Base-by-base conservation (phyloP, 2,113 vertebrate species). In the Oxygymnocypris stewartii region DNA sequence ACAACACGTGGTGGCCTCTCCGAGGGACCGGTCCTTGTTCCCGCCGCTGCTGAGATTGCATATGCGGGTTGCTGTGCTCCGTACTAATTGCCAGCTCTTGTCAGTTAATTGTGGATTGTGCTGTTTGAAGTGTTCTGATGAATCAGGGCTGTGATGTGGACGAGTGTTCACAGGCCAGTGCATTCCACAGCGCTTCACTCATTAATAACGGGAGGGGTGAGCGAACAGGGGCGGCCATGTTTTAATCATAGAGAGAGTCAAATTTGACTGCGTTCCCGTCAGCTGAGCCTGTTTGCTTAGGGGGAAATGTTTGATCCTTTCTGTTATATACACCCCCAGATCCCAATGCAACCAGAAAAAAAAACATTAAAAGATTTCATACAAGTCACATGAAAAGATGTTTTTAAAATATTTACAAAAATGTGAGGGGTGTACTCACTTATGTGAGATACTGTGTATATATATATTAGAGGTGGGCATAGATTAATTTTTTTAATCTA, bases 51-150 rank as follows among this genome's bases (percentile, higher is more conserved):
- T 78, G 76, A 78, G 49, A 54, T 31, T 78, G 76, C 76, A 78
- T 54, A 54, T 80, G 31, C 31, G 57, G 57, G 78, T 40, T 73
- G 67, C 49, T 59, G 31, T 18, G 31, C 82, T 74, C 69, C 69
- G 47, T 74, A 54, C 82, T 84, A 84, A 84, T 84, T 84, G 82
- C 69, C 82, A 4, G 35, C 82, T 84, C 69, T 84, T 84, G 82
- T 84, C 82, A 57, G 69, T 84, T 84, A 84, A 84, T 84, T 84
- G 82, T 73, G 82, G 28, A 51, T 73, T 71, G 82, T 84, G 82
- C 5, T 59, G 82, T 84, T 84, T 84, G 82, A 84, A 84, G 82
- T 74, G 82, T 51, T 80, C 37, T 82, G 79, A 81, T 81, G 79
- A 20, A 67, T 65, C 40, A 35, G 40, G 59, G 37, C 79, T 82